Percentiles rank a stretch among this genome's conserved stretches.
phyloP scores from a whole-genome alignment of 2,888 invertebrate species.

The Apodemia duryi region DNA sequence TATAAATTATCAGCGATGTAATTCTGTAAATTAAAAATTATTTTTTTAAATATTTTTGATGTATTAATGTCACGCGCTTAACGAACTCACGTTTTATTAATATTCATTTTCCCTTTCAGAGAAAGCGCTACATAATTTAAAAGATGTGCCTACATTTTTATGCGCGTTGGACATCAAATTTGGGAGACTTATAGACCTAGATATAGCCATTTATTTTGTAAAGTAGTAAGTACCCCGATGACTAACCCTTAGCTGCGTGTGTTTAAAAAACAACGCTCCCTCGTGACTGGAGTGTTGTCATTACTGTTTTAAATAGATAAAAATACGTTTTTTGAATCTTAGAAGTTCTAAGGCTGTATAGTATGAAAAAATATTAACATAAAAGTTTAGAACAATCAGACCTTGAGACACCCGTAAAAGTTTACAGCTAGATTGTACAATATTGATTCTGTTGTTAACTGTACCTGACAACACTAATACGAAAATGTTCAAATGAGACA shows the following conservation, averaged over 20 bases:
- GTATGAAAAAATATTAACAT: background rate
- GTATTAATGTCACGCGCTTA: too few species aligned
- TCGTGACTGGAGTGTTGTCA: background rate
- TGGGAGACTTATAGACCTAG: too few species aligned
- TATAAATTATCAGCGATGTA: too few species aligned
- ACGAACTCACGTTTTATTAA: too few species aligned
- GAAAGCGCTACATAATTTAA: too few species aligned
- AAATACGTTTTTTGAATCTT: background rate
- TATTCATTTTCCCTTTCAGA: too few species aligned
- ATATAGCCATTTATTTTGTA: too few species aligned
- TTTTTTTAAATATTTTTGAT: too few species aligned
- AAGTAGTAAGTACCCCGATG: too few species aligned
- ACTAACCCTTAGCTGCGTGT: background rate
- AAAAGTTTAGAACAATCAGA: background rate
- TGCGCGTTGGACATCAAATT: too few species aligned
- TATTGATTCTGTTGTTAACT: slow-evolving; percentile 32
- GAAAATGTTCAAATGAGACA: slow-evolving; percentile 60
- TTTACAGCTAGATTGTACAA: background rate
- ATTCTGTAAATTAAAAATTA: too few species aligned
- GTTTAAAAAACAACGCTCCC: background rate
- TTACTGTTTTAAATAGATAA: background rate
- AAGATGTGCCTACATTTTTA: too few species aligned
- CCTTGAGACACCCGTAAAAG: background rate
- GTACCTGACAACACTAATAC: slow-evolving; percentile 61
- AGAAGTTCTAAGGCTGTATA: background rate